These are phyloP conservation scores for Schizopygopsis pylzovi DNA, from an alignment of 2,797 vertebrate genomes.

Conservation along the genomic window DNA sequence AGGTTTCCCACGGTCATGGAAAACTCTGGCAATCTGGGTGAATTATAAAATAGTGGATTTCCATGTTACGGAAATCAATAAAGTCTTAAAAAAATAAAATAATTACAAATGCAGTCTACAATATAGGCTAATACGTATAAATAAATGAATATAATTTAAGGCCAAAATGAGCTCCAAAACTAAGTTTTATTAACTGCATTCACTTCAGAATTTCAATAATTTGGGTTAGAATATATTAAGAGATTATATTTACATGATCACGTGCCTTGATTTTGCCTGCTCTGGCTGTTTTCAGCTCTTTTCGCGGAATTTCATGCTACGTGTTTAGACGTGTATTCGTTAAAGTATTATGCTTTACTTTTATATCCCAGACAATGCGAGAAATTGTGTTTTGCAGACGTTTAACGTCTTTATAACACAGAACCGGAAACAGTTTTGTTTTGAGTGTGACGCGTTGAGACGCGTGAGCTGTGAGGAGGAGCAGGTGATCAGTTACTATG, in stretches of 20 bases:
- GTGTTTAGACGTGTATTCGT: background rate
- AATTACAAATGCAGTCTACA: background rate
- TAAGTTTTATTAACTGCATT: background rate
- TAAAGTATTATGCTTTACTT: background rate
- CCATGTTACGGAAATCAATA: background rate
- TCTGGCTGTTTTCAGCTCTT: background rate
- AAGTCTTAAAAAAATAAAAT: background rate
- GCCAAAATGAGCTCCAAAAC: background rate
- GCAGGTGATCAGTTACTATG: slow-evolving; percentile 34
- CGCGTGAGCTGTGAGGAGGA: background rate
- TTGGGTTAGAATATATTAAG: background rate
- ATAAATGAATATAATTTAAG: background rate
- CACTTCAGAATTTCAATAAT: background rate
- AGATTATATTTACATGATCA: background rate
- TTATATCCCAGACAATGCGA: background rate
- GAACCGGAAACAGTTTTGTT: slow-evolving; percentile 28
- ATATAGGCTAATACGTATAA: background rate
- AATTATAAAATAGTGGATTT: background rate
- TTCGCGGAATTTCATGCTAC: background rate
- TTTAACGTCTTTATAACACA: background rate
- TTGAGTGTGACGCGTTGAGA: background rate
- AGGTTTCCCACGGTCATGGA: background rate
- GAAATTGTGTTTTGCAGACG: background rate
- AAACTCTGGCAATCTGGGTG: no score
- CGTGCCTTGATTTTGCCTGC: background rate